Conservation (phyloP, 2,888 invertebrate species). For the Masnerella sp. region DNA sequence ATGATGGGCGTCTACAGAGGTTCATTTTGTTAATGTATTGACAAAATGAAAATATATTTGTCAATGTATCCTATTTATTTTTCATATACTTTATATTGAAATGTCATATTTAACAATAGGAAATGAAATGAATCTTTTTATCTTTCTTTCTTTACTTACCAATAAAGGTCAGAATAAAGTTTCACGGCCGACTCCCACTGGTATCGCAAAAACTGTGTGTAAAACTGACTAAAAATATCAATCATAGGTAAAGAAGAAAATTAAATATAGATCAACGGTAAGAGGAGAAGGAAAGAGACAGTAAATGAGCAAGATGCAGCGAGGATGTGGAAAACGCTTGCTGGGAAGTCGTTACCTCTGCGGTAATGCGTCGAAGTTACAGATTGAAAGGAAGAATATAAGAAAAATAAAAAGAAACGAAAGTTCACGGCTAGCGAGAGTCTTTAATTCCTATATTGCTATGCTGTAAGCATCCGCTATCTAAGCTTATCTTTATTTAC, state of each 20-base stretch:
- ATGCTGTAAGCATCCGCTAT: conserved; percentile 53
- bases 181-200: conserved; percentile 50
- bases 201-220: conserved; percentile 54
- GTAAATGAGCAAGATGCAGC: conserved; percentile 32
- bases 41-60: too few relatives aligned
- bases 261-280: conserved; percentile 35
- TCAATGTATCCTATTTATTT: too few relatives aligned
- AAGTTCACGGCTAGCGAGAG: conserved; percentile 60
- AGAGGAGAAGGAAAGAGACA: conserved; percentile 40
- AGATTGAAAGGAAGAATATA: conserved; percentile 58
- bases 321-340: conserved; percentile 58
- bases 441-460: conserved; percentile 58
- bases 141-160: too few relatives aligned
- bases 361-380: conserved; percentile 58
- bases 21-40: too few relatives aligned
- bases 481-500: conserved; percentile 49
- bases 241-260: conserved; percentile 26
- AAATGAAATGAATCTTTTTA: too few relatives aligned
- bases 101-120: too few relatives aligned
- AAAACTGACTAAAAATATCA: conserved; percentile 49
- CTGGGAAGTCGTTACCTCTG: conserved; percentile 59
- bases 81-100: too few relatives aligned
- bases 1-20: too few relatives aligned
- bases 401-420: conserved; percentile 58
- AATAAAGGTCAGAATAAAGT: too few relatives aligned